Evolutionary conservation across 37 sponge, comb jelly and placozoan species (phyloP), one percentile per base, ranked within the genome.

Genomic region (Spongilla lacustris): DNA sequence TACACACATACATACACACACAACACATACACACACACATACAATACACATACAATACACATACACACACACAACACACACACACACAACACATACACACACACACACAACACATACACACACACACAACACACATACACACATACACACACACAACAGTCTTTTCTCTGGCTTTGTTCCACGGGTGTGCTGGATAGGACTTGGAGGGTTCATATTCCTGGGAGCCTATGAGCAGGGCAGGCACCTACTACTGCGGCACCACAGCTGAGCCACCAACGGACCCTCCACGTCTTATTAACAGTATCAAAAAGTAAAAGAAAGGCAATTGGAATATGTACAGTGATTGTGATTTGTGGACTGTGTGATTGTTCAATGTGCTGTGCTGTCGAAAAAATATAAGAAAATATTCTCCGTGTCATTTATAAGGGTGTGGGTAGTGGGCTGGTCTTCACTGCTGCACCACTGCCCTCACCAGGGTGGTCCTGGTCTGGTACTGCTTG

Each of bases 151-250:
- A 58, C 58, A 58, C 46, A 58, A 36, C 75, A 94, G 94, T 0
- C 75, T 97, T 36, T 96, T 93, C 67, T 67, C 93, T 14, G 99
- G 99, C 21, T 48, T 94, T 73, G 74, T 89, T 5, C 93, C 99
- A 5, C 83, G 99, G 68, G 91, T 96, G 48, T 58, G 58, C 19
- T 91, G 95, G 96, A 93, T 96, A 36, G 75, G 90, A 28, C n/a
- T 95, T 8, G 99, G 99, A 4, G 99, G 99, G 4, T 95, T 95
- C 87, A 80, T 96, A 25, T 98, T 94, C 86, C 89, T 98, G 0
- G 99, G 99, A 29, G 89, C 91, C n/a, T 97, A 97, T 67, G 95
- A 95, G 37, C 81, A 87, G 50, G 68, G 81, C 82, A 84, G 31
- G 73, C 74, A 84, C 35, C 25, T 74, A 29, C 50, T 83, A 30